Evolutionary conservation across 2,113 vertebrate species (phyloP).

Genomic region (Acanthochromis polyacanthus): DNA sequence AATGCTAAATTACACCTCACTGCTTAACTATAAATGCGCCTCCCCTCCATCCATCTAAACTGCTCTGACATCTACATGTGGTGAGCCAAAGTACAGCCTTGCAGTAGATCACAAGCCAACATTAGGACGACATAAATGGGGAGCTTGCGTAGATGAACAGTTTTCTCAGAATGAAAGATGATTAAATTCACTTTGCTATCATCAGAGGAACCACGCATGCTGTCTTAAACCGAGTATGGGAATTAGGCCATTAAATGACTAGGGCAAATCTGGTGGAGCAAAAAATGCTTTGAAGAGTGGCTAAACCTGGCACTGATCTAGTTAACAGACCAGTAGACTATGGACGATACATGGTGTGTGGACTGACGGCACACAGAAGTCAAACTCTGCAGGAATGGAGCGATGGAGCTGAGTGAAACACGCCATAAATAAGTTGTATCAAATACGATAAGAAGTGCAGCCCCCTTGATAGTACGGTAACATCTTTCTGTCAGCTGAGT

Average conservation of each 20-base stretch:
- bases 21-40: constrained; percentile 8
- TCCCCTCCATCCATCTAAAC: neutral
- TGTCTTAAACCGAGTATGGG: constrained; percentile 1
- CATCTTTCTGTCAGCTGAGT: constrained; percentile 27
- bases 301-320: constrained; percentile 8
- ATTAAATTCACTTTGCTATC: constrained; percentile 26
- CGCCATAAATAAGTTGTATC: constrained; percentile 18
- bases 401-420: constrained; percentile 7
- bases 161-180: constrained; percentile 19
- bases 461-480: neutral
- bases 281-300: constrained; percentile 28
- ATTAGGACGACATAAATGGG: constrained; percentile 33
- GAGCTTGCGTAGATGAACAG: constrained; percentile 20
- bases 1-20: neutral
- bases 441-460: constrained; percentile 7
- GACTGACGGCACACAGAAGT: neutral
- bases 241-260: constrained; percentile 23
- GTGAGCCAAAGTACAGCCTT: neutral
- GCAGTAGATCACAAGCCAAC: constrained; percentile 25
- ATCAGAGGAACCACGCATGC: constrained; percentile 7
- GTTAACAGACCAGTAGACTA: constrained; percentile 16
- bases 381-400: neutral
- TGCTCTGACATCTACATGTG: neutral
- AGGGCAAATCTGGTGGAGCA: constrained; percentile 18
- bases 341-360: neutral